phyloP scores from a whole-genome alignment of 1,140 invertebrate species.

The Cherax destructor region DNA sequence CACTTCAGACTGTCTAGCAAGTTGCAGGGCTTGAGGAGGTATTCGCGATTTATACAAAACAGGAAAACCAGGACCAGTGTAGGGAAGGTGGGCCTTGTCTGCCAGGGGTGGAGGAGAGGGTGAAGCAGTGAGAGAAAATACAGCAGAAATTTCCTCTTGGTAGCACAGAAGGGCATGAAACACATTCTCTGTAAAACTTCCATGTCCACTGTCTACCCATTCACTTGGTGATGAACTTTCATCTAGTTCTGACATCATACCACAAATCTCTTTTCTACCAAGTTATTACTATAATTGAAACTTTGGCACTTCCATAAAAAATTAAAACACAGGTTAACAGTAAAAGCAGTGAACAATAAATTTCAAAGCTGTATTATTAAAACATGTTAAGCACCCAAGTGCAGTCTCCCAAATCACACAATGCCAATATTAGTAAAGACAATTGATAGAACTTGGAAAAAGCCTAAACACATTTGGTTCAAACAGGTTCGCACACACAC shows the following conservation, averaged over 20 bases:
- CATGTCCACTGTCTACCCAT: neutral
- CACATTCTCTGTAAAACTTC: slow-evolving; percentile 23
- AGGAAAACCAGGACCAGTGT: neutral
- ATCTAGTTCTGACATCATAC: neutral
- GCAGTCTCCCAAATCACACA: neutral
- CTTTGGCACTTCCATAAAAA: neutral
- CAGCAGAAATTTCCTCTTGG: slow-evolving; percentile 15
- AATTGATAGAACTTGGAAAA: neutral
- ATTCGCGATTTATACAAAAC: neutral
- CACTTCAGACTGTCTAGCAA: slow-evolving; percentile 26
- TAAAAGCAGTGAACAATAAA: too few species aligned
- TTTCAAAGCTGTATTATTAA: too few species aligned
- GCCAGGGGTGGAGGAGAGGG: neutral
- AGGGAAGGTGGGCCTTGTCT: neutral
- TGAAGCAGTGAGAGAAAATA: neutral
- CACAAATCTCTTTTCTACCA: neutral
- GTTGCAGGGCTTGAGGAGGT: neutral
- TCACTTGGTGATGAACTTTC: neutral
- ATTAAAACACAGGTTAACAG: too few species aligned
- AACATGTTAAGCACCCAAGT: neutral
- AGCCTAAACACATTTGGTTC: neutral
- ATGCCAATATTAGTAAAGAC: neutral
- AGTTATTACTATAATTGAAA: neutral
- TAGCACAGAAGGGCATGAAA: slow-evolving; percentile 13
- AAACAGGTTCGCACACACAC: neutral